phyloP scores from a whole-genome alignment of 2,113 vertebrate genomes.

The Myrmecophaga tridactyla region DNA sequence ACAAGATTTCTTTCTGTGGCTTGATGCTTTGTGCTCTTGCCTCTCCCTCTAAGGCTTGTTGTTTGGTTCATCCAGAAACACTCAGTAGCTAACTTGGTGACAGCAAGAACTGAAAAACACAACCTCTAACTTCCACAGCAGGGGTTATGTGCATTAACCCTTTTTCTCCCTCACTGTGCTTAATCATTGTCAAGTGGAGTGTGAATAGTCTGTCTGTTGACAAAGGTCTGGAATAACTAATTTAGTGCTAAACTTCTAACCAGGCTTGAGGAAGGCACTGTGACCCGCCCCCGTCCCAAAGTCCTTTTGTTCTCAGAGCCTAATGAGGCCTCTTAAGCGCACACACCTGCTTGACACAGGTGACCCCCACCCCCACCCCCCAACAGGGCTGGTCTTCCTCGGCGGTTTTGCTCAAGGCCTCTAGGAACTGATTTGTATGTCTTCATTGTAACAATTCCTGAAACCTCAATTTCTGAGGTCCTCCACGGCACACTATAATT shows the following conservation, averaged over 20 bases:
- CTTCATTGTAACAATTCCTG: conserved; percentile 67
- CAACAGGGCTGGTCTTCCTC: background rate
- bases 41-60: background rate
- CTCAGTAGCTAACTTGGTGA: background rate
- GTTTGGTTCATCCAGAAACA: background rate
- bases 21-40: background rate
- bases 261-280: background rate
- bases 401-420: background rate
- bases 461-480: conserved; percentile 70
- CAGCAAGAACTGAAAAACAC: background rate
- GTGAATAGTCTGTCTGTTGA: background rate
- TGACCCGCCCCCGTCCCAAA: no score
- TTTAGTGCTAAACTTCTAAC: background rate
- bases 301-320: background rate
- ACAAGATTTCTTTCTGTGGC: background rate
- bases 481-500: conserved; percentile 79
- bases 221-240: background rate
- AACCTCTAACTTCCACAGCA: background rate
- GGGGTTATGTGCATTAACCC: background rate
- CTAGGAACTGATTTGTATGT: conserved; percentile 74
- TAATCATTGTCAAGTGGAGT: background rate
- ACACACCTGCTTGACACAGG: background rate
- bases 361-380: background rate
- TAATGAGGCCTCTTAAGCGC: background rate
- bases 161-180: background rate